phyloP scores from a whole-genome alignment of 2,888 invertebrate species.

The Carcina quercana region DNA sequence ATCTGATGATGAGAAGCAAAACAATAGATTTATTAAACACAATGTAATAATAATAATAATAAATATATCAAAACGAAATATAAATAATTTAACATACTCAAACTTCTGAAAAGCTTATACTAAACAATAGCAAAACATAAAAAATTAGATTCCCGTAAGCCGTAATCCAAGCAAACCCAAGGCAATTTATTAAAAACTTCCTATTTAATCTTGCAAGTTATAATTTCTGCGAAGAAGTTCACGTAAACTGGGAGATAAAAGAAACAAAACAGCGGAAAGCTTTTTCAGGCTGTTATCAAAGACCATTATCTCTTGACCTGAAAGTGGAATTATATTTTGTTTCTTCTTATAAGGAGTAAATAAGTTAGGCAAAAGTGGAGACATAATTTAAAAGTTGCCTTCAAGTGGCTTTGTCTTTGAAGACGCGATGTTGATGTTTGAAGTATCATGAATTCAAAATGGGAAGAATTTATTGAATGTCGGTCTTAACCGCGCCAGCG shows the following conservation, averaged over 20 bases:
- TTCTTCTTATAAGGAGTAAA: conserved; percentile 65
- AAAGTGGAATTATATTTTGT: conserved; percentile 71
- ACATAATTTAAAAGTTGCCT: conserved; percentile 66
- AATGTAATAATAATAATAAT: too few species aligned
- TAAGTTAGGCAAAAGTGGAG: conserved; percentile 58
- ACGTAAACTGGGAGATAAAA: conserved; percentile 65
- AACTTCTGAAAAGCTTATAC: too few species aligned
- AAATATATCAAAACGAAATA: too few species aligned
- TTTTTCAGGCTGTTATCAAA: conserved; percentile 71
- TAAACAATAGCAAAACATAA: too few species aligned
- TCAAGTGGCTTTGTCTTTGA: conserved; percentile 41
- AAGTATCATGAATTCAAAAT: too few species aligned
- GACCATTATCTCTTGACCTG: conserved; percentile 71
- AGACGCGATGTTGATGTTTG: too few species aligned
- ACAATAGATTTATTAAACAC: too few species aligned
- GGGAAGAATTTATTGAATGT: too few species aligned
- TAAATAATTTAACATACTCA: too few species aligned
- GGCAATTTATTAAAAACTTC: conserved; percentile 68
- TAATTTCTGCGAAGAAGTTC: conserved; percentile 66
- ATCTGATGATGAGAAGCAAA: too few species aligned
- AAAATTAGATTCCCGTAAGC: conserved; percentile 42
- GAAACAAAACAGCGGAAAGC: conserved; percentile 73
- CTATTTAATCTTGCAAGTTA: conserved; percentile 68
- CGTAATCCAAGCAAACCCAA: conserved; percentile 52
- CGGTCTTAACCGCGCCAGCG: too few species aligned